Evolutionary conservation across 1,140 invertebrate genomes (phyloP).

Genomic region (Paraescarpia echinospica): DNA sequence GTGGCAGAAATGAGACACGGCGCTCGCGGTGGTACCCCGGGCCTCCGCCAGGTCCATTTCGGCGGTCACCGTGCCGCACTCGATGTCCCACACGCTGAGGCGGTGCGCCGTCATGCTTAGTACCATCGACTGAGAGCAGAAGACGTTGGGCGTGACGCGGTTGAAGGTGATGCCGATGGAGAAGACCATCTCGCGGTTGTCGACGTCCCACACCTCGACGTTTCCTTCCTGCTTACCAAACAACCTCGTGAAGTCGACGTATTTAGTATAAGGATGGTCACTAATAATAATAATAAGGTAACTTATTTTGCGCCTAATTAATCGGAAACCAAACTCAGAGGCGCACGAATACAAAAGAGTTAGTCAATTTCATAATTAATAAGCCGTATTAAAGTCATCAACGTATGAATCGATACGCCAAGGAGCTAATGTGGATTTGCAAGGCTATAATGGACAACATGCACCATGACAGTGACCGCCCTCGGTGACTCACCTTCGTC

Average conservation of each 20-base stretch:
- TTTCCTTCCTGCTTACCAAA: not conserved
- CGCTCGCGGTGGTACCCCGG: not conserved
- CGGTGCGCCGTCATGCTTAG: not conserved
- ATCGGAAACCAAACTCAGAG: too few species aligned
- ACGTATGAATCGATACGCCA: too few species aligned
- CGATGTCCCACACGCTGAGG: constrained; percentile 12
- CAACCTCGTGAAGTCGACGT: not conserved
- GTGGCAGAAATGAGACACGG: not conserved
- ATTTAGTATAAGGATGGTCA: too few species aligned
- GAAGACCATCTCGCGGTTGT: constrained; percentile 5
- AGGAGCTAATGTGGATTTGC: too few species aligned
- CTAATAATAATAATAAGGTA: too few species aligned
- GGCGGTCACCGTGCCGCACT: not conserved
- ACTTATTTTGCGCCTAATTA: too few species aligned
- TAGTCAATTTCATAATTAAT: too few species aligned
- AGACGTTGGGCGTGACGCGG: constrained; percentile 8
- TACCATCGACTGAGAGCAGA: not conserved
- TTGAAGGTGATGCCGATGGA: not conserved
- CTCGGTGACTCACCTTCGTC: not conserved
- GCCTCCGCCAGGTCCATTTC: not conserved
- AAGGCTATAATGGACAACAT: too few species aligned
- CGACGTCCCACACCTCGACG: constrained; percentile 14
- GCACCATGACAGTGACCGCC: too few species aligned
- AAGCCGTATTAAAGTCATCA: too few species aligned
- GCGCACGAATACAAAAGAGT: too few species aligned